Evolutionary conservation across 2,888 invertebrate species (phyloP).

Genomic region (Habroteleia sp.): DNA sequence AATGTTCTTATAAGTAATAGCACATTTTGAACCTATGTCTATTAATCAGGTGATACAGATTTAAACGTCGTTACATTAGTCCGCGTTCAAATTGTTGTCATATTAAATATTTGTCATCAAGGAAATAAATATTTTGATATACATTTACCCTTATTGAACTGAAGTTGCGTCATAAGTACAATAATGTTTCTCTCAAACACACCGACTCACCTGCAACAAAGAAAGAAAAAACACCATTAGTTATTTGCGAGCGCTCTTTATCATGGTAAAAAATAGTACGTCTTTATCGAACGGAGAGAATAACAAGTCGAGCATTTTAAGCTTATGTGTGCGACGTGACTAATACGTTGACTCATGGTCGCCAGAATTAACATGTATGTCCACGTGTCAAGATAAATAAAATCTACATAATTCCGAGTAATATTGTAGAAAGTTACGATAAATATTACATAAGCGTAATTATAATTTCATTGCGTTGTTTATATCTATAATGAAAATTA

Average conservation of each 20-base stretch:
- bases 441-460: constrained; percentile 50
- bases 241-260: constrained; percentile 39
- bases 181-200: background rate
- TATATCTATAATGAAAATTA: constrained; percentile 2
- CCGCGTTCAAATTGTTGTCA: no score
- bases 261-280: constrained; percentile 50
- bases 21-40: no score
- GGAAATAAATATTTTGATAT: constrained; percentile 9
- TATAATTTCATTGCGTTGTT: constrained; percentile 32
- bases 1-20: no score
- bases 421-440: constrained; percentile 58
- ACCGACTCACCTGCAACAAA: constrained; percentile 60
- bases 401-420: constrained; percentile 54
- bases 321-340: constrained; percentile 55
- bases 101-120: no score
- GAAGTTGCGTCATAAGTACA: background rate
- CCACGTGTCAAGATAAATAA: constrained; percentile 65
- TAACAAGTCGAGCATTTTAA: constrained; percentile 54
- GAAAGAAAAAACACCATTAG: constrained; percentile 44
- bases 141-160: constrained; percentile 6
- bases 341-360: constrained; percentile 64
- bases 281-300: constrained; percentile 54
- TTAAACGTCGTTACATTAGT: no score
- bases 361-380: constrained; percentile 62
- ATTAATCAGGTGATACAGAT: no score